These are phyloP conservation scores for Argyrosomus regius DNA, from an alignment of 2,797 vertebrate species.

Conservation along the genomic window DNA sequence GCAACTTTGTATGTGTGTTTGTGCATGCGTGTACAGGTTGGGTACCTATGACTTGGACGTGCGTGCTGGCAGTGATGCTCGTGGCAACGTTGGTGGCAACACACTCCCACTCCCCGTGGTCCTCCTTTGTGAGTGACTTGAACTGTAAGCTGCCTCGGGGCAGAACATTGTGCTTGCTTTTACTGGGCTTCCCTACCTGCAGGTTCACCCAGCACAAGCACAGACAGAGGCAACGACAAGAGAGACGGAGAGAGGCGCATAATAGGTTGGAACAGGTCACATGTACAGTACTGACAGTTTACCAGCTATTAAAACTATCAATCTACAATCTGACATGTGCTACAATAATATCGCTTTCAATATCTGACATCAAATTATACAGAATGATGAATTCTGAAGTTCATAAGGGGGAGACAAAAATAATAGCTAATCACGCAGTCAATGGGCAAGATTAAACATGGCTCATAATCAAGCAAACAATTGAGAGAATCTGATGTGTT, in stretches of 20 bases:
- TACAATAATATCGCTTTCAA: slow-evolving; percentile 4
- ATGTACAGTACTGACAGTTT: neutral
- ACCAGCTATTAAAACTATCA: neutral
- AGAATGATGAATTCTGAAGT: slow-evolving; percentile 12
- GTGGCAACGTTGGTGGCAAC: slow-evolving; percentile 97
- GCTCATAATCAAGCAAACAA: slow-evolving; percentile 50
- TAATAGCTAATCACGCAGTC: slow-evolving; percentile 42
- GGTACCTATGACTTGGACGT: slow-evolving; percentile 96
- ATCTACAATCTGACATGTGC: slow-evolving; percentile 10
- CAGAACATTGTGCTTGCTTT: slow-evolving; percentile 98
- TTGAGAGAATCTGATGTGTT: slow-evolving; percentile 44
- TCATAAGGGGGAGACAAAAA: slow-evolving; percentile 27
- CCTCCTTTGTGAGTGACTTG: slow-evolving; percentile 97
- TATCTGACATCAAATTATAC: slow-evolving; percentile 19
- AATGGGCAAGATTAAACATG: slow-evolving; percentile 30
- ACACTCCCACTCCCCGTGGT: slow-evolving; percentile 99
- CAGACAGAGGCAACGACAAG: slow-evolving; percentile 21
- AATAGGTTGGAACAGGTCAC: slow-evolving; percentile 3
- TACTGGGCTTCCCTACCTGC: slow-evolving; percentile 98
- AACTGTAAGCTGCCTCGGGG: slow-evolving; percentile 97
- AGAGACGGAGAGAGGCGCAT: slow-evolving; percentile 19
- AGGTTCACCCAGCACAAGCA: slow-evolving; percentile 26
- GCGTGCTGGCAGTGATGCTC: slow-evolving; percentile 99
- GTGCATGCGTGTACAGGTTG: neutral
- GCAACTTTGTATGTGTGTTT: neutral